A percentile compares a stretch with the other conserved stretches of the same genome.
Conservation (phyloP, 2,888 invertebrate species). For the Merodon equestris region DNA sequence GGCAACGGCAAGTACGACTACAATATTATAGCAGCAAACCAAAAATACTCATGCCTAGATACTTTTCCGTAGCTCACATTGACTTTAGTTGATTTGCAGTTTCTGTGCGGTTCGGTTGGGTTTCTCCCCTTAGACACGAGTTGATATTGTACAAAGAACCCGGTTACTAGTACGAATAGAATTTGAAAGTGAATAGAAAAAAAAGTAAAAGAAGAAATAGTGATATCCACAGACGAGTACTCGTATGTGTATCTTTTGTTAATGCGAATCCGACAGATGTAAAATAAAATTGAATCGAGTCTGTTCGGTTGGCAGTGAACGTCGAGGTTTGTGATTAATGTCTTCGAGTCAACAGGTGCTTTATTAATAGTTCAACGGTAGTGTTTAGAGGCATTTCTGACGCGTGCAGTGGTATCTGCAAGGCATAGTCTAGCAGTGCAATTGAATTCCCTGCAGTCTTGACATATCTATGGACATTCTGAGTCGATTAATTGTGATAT, state of each 20-base stretch:
- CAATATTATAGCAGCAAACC: constrained; percentile 6
- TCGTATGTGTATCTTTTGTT: not conserved
- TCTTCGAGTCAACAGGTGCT: constrained; percentile 55
- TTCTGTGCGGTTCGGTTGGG: constrained; percentile 55
- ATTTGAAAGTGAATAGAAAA: constrained; percentile 26
- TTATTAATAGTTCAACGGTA: constrained; percentile 42
- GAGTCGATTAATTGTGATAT: not conserved
- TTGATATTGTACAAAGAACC: not conserved
- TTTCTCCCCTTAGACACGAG: not conserved
- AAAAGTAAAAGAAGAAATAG: constrained; percentile 2
- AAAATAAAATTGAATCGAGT: not conserved
- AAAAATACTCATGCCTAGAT: constrained; percentile 29
- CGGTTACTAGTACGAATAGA: not conserved
- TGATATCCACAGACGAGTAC: not conserved
- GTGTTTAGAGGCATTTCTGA: not conserved
- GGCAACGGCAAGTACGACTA: constrained; percentile 4
- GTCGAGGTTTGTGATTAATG: constrained; percentile 30
- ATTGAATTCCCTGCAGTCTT: not conserved
- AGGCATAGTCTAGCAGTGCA: too few species aligned
- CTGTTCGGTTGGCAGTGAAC: not conserved
- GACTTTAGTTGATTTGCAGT: constrained; percentile 61
- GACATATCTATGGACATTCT: not conserved
- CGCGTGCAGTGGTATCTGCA: too few species aligned
- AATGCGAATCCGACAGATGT: constrained; percentile 11
- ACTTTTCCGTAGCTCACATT: constrained; percentile 43